phyloP scores from a whole-genome alignment of 2,888 invertebrate genomes.

The Lepeophtheirus nordmannii region DNA sequence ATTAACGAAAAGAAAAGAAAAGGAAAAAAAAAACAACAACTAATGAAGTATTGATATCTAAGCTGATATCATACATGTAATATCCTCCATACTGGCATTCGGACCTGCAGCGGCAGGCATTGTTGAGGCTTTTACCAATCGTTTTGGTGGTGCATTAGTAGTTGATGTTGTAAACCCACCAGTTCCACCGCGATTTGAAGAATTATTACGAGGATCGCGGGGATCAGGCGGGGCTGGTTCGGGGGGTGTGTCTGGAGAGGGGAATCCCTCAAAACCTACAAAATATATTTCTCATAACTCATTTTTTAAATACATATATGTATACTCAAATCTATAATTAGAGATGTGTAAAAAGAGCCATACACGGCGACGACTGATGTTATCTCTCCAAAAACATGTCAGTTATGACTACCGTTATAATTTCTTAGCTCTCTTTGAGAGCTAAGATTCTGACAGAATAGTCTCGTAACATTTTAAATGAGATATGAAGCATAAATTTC shows the following conservation, averaged over 20 bases:
- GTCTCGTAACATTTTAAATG: too few species aligned
- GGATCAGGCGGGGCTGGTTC: conserved; percentile 63
- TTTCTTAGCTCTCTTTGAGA: too few species aligned
- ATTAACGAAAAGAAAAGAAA: too few species aligned
- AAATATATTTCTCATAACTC: conserved; percentile 16
- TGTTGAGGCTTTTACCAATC: conserved; percentile 33
- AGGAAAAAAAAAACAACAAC: not conserved
- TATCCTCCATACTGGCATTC: conserved; percentile 3
- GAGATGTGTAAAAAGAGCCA: too few species aligned
- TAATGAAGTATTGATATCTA: not conserved
- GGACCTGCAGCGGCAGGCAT: conserved; percentile 29
- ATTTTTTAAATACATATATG: too few species aligned
- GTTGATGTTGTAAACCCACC: conserved; percentile 20
- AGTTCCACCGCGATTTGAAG: conserved; percentile 2
- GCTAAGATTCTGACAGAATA: too few species aligned
- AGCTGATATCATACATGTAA: not conserved
- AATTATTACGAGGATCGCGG: not conserved
- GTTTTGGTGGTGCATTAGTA: conserved; percentile 38
- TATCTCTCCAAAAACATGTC: too few species aligned
- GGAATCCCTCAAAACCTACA: conserved; percentile 59
- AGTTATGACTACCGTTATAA: too few species aligned
- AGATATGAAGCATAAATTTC: too few species aligned
- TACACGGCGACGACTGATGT: too few species aligned
- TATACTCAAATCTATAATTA: too few species aligned
- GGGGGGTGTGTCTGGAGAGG: conserved; percentile 65